Evolutionary conservation across 2,888 invertebrate genomes (phyloP), one percentile per base, ranked within the genome.

Genomic region (Drosophila meridionalis): DNA sequence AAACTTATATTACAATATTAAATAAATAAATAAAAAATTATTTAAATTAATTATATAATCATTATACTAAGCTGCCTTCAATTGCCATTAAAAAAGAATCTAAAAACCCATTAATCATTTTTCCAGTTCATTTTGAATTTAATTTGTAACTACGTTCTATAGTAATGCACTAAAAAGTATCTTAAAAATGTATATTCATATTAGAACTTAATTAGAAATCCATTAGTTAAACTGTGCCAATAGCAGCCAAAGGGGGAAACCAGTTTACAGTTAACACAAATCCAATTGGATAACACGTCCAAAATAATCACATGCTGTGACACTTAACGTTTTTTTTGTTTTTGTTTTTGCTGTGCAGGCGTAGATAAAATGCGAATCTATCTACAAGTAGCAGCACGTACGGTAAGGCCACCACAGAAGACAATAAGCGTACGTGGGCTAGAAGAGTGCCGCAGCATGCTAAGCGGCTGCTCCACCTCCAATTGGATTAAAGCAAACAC

Each of bases 221-320:
- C 14, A 53, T 62, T 45, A 32, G 47, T 38, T 20, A 28, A 70
- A 36, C 43, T 59, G 64, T 83, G 73, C 83, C 88, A 83, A 80
- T 75, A 56, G 69, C 60, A 73, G 71, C 45, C 32, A 28, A 28
- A 47, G 47, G 65, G 38, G 36, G 6, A 76, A 87, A 87, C 84
- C 72, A 53, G 89, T 84, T 84, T 82, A 65, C 68, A 69, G 73
- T 65, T 80, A 87, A 77, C 69, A 76, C 68, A 75, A 84, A 80
- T 88, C 78, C 90, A 88, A 90, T 89, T 89, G 89, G 91, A 90
- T 83, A 78, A 78, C 42, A 53, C 50, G 42, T 32, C 14, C 66
- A 64, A 32, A 60, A 61, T 65, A 68, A 42, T 52, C 40, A 69
- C 50, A 65, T 42, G 36, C 50, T 60, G 69, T 64, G 69, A 85